phyloP scores from a whole-genome alignment of 2,113 vertebrate species.

The Peromyscus californicus region DNA sequence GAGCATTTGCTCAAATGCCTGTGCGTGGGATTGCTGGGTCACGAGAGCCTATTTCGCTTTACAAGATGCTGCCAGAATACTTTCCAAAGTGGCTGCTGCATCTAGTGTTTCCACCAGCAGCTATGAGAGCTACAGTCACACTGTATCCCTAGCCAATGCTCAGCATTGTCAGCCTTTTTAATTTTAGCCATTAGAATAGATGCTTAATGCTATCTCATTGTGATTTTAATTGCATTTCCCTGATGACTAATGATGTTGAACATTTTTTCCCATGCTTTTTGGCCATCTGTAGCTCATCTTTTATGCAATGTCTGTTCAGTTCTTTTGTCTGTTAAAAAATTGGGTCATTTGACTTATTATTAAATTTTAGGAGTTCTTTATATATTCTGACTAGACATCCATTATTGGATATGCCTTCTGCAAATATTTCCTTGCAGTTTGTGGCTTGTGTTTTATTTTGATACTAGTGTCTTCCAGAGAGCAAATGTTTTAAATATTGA shows the following conservation, averaged over 20 bases:
- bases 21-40: background rate
- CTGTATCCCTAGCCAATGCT: slow-evolving; percentile 29
- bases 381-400: slow-evolving; percentile 61
- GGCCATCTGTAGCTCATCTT: slow-evolving; percentile 59
- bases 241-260: slow-evolving; percentile 74
- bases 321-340: slow-evolving; percentile 56
- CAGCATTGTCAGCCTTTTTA: slow-evolving; percentile 65
- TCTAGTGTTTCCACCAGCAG: background rate
- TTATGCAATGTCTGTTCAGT: slow-evolving; percentile 68
- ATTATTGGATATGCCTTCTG: slow-evolving; percentile 52
- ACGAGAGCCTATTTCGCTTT: slow-evolving; percentile 26
- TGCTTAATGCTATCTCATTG: slow-evolving; percentile 68
- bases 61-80: slow-evolving; percentile 26
- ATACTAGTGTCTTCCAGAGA: slow-evolving; percentile 30
- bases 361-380: slow-evolving; percentile 70
- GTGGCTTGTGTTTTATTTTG: slow-evolving; percentile 63
- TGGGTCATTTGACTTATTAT: slow-evolving; percentile 50
- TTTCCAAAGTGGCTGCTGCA: background rate
- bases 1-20: slow-evolving; percentile 46
- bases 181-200: slow-evolving; percentile 65
- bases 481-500: slow-evolving; percentile 43
- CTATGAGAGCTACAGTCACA: background rate
- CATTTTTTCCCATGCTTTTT: slow-evolving; percentile 68
- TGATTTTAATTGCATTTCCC: slow-evolving; percentile 77
- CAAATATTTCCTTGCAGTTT: slow-evolving; percentile 59